Percentiles rank a stretch among this genome's conserved stretches.
Evolutionary conservation across 2,797 vertebrate species (phyloP).

Genomic region (Lemur catta): DNA sequence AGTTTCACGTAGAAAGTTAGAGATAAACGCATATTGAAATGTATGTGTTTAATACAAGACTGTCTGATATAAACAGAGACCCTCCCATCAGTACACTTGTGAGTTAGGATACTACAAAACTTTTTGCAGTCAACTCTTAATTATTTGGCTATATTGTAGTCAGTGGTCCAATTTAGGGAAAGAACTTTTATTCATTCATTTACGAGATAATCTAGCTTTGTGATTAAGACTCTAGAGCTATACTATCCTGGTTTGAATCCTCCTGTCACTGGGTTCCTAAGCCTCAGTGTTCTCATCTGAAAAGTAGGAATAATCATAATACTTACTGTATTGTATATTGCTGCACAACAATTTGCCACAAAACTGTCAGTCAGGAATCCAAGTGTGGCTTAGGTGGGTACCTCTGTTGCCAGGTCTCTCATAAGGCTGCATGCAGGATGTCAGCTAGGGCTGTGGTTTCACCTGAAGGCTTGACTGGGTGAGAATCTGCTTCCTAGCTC

Average conservation of each 20-base stretch:
- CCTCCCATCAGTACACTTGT: neutral
- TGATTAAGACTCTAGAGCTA: neutral
- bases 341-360: neutral
- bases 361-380: neutral
- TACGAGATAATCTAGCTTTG: neutral
- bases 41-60: neutral
- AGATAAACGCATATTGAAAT: neutral
- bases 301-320: neutral
- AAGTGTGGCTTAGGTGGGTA: neutral
- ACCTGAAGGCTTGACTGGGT: neutral
- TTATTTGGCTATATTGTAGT: neutral
- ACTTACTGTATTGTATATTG: neutral
- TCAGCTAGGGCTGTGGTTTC: neutral
- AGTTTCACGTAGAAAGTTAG: constrained; percentile 1
- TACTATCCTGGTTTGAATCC: neutral
- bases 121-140: neutral
- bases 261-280: neutral
- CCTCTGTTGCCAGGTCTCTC: neutral
- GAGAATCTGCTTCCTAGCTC: neutral
- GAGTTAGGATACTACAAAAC: neutral
- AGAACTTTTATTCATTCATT: neutral
- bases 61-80: neutral
- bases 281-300: neutral
- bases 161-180: neutral
- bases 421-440: neutral